phyloP scores from a whole-genome alignment of 2,888 invertebrate species.

The Caenorhabditis imperialis region DNA sequence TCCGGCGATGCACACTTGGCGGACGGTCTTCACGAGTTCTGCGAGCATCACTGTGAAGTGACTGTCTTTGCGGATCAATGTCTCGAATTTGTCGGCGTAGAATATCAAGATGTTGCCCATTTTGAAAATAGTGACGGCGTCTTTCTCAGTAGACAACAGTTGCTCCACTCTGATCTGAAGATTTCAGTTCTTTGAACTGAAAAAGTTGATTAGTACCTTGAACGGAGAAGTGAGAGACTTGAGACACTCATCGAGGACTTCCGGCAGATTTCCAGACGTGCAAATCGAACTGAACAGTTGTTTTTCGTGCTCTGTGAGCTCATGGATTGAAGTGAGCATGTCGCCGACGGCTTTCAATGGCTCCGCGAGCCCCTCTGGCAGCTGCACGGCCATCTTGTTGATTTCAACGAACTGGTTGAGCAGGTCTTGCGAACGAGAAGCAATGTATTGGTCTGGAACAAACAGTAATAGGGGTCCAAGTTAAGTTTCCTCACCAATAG shows the following conservation, averaged over 20 bases:
- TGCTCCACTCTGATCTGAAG: conserved; percentile 39
- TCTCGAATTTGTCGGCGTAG: conserved; percentile 38
- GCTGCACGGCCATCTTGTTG: conserved; percentile 38
- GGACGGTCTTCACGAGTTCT: conserved; percentile 34
- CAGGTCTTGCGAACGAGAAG: conserved; percentile 32
- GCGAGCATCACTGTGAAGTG: conserved; percentile 39
- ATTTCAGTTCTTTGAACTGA: neutral
- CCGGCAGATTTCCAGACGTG: conserved; percentile 28
- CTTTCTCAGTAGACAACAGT: conserved; percentile 31
- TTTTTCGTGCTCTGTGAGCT: conserved; percentile 44
- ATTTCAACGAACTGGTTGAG: conserved; percentile 44
- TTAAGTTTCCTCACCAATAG: conserved; percentile 14
- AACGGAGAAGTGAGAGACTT: conserved; percentile 39
- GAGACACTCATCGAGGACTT: conserved; percentile 31
- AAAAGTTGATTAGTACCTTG: conserved; percentile 16
- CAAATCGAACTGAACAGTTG: conserved; percentile 37
- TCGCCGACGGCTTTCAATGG: conserved; percentile 44
- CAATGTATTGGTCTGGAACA: conserved; percentile 29
- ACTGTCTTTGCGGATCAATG: conserved; percentile 24
- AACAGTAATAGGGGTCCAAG: neutral
- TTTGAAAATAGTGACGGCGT: conserved; percentile 37
- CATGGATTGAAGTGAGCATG: conserved; percentile 49
- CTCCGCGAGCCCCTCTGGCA: conserved; percentile 35
- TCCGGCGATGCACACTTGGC: conserved; percentile 41
- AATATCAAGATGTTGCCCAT: conserved; percentile 43